phyloP scores from a whole-genome alignment of 2,888 invertebrate species.

The Drosophila eohydei region DNA sequence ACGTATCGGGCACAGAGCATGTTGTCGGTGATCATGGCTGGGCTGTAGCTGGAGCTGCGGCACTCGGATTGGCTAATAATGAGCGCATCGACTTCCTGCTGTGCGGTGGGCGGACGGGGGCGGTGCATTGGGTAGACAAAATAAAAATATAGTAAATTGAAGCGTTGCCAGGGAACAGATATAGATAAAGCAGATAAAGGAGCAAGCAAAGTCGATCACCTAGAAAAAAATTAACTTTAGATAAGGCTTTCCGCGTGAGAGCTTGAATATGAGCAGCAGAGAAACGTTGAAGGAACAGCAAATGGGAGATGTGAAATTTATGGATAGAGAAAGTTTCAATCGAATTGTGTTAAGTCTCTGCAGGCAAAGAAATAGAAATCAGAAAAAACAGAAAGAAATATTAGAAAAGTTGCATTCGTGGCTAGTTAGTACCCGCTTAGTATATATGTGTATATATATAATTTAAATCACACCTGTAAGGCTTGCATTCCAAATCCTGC shows the following conservation, averaged over 20 bases:
- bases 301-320: slow-evolving; percentile 32
- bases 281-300: slow-evolving; percentile 38
- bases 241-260: slow-evolving; percentile 11
- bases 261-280: slow-evolving; percentile 73
- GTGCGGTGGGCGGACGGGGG: not conserved
- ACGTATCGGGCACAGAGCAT: slow-evolving; percentile 77
- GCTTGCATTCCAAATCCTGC: slow-evolving; percentile 87
- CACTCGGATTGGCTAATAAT: slow-evolving; percentile 59
- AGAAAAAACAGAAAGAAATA: not conserved
- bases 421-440: not conserved
- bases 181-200: slow-evolving; percentile 86
- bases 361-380: not conserved
- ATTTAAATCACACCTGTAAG: slow-evolving; percentile 87
- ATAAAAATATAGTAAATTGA: not conserved
- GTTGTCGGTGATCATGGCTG: slow-evolving; percentile 70
- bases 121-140: not conserved
- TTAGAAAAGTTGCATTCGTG: not conserved
- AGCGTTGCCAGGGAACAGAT: not conserved
- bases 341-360: slow-evolving; percentile 16
- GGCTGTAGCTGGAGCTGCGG: slow-evolving; percentile 46
- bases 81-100: slow-evolving; percentile 79
- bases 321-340: slow-evolving; percentile 1
- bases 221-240: slow-evolving; percentile 16
- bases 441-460: not conserved
- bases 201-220: slow-evolving; percentile 34